Percentiles rank a stretch among this genome's conserved stretches.
Evolutionary conservation across 2,888 invertebrate species (phyloP).

Genomic region (Epirrhoe tristata): DNA sequence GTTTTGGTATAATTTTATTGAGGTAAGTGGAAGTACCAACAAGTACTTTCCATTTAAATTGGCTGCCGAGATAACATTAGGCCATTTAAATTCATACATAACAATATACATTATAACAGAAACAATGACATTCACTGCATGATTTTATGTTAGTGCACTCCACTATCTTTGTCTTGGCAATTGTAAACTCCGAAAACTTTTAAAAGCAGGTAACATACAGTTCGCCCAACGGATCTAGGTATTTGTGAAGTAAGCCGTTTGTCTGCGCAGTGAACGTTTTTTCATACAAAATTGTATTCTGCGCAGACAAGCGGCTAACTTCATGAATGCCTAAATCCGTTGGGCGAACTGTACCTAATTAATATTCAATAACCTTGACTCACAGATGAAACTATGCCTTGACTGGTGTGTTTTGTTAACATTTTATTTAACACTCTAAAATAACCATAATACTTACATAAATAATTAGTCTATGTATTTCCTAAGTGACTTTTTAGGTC

Average conservation of each 20-base stretch:
- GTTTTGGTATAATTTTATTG: conserved; percentile 74
- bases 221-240: too few relatives aligned
- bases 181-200: not conserved
- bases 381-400: too few relatives aligned
- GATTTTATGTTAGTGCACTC: conserved; percentile 5
- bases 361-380: not conserved
- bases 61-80: conserved; percentile 58
- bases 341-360: too few relatives aligned
- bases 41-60: conserved; percentile 73
- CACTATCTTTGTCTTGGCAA: not conserved
- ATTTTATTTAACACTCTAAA: not conserved
- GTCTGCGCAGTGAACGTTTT: too few relatives aligned
- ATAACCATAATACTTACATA: too few relatives aligned
- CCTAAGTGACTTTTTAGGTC: not conserved
- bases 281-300: too few relatives aligned
- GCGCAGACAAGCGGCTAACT: too few relatives aligned
- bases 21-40: conserved; percentile 82
- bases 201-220: not conserved
- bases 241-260: too few relatives aligned
- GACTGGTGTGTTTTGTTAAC: not conserved
- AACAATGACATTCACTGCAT: conserved; percentile 22
- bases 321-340: too few relatives aligned
- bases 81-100: not conserved
- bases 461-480: not conserved
- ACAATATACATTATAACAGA: not conserved